Evolutionary conservation across 1,140 invertebrate species (phyloP), one percentile per base, ranked within the genome.

Genomic region (Scaptomyza graminum): DNA sequence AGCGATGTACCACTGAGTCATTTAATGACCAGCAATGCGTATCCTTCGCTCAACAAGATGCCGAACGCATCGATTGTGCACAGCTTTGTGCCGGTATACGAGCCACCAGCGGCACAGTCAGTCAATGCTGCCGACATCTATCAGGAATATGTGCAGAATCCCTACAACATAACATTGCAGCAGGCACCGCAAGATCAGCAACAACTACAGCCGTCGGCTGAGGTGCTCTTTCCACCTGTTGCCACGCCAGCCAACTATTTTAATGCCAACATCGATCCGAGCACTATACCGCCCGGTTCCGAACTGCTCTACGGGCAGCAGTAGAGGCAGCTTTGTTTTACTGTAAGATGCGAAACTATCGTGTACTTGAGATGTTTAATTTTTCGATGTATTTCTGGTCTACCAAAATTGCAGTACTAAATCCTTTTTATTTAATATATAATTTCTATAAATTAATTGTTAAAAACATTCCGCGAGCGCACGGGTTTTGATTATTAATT

Each of bases 271-370:
- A 91, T 92, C 0, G 92, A 93, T 55, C 92, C 92, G 15, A 92
- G 92, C 59, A 74, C 71, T 25, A 91, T 93, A 56, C 93, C 92
- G 18, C 93, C 93, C 0, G 94, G 94, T 9, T 94, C 94, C 0
- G 94, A 95, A 63, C 93, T 93, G 56, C 84, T 94, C 5, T 95
- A 93, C 72, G 93, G 92, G 15, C 79, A 89, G 59, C 91, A 91
- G 47, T 91, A 73, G 74, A 73, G 74, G 4, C 6, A 39, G 61
- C 54, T 25, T 39, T 54, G 31, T 39, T 22, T 60, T 41, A 57
- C n/a, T 51, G 34, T n/a, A 56, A 65, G 16, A 65, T 65, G 52
- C 22, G 18, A 55, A 22, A 55, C 31, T 34, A 41, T 9, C 8
- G 22, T 13, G 5, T 31, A 31, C 13, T 52, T 52, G 31, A 68